Percentiles rank a stretch among this genome's conserved stretches.
phyloP scores from a whole-genome alignment of 2,888 invertebrate genomes.

The Rhagium mordax region DNA sequence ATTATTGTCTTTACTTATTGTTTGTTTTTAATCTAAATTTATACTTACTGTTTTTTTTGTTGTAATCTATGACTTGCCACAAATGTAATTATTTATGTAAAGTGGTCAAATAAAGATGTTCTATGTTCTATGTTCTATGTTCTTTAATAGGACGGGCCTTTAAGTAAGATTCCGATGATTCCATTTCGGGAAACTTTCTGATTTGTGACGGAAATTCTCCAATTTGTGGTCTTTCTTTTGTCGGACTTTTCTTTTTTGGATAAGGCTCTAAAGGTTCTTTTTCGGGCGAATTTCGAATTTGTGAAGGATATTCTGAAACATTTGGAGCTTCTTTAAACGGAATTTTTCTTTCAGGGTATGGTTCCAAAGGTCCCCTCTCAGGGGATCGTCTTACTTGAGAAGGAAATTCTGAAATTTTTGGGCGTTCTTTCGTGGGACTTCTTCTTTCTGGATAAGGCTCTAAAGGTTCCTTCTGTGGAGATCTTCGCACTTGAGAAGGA shows the following conservation, averaged over 20 bases:
- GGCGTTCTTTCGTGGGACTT: slow-evolving; percentile 36
- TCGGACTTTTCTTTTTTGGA: slow-evolving; percentile 45
- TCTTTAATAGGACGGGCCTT: slow-evolving; percentile 40
- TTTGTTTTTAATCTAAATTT: no score
- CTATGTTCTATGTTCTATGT: no score
- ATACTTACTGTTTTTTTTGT: no score
- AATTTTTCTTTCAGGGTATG: slow-evolving; percentile 47
- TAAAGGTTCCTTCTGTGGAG: slow-evolving; percentile 47
- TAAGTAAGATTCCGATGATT: slow-evolving; percentile 40
- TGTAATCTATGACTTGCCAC: no score
- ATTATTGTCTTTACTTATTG: no score
- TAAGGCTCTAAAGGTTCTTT: slow-evolving; percentile 47
- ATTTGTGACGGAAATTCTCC: slow-evolving; percentile 47
- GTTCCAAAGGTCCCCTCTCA: slow-evolving; percentile 49
- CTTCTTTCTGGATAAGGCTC: slow-evolving; percentile 40
- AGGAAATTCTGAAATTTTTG: slow-evolving; percentile 49
- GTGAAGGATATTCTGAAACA: slow-evolving; percentile 55
- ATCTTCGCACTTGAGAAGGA: slow-evolving; percentile 50
- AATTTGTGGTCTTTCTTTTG: slow-evolving; percentile 39
- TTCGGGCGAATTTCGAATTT: slow-evolving; percentile 47
- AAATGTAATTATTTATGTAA: no score
- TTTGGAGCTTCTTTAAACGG: slow-evolving; percentile 42
- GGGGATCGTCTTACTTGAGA: slow-evolving; percentile 57
- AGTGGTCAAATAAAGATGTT: no score
- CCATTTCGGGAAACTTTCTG: slow-evolving; percentile 48